Evolutionary conservation across 2,113 vertebrate species (phyloP).

Genomic region (Pelobates fuscus): DNA sequence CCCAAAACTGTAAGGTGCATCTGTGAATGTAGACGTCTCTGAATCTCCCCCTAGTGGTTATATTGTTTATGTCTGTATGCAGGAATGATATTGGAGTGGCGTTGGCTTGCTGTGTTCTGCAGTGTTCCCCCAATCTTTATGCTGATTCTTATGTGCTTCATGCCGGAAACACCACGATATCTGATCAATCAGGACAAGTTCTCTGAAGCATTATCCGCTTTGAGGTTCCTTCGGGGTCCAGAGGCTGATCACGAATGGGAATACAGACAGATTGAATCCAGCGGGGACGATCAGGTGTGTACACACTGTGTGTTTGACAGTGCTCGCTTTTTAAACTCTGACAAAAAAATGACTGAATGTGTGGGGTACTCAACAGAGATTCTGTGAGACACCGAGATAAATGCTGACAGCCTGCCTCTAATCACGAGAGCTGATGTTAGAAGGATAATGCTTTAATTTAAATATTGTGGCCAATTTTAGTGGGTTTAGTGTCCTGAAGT

Average conservation of each 20-base stretch:
- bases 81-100: constrained; percentile 82
- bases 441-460: too few relatives aligned
- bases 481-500: too few relatives aligned
- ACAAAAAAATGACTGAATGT: too few relatives aligned
- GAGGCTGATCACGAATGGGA: constrained; percentile 73
- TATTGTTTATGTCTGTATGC: not conserved
- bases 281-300: constrained; percentile 70
- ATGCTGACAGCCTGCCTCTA: too few relatives aligned
- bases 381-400: too few relatives aligned
- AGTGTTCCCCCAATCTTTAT: constrained; percentile 78
- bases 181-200: constrained; percentile 72
- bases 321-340: too few relatives aligned
- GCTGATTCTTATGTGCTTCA: constrained; percentile 81
- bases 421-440: too few relatives aligned
- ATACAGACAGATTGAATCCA: constrained; percentile 71
- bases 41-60: not conserved
- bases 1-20: too few relatives aligned
- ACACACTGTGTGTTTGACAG: too few relatives aligned
- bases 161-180: constrained; percentile 90
- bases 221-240: constrained; percentile 83
- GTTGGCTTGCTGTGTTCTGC: constrained; percentile 85
- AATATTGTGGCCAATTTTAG: too few relatives aligned
- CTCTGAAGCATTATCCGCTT: constrained; percentile 75
- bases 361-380: too few relatives aligned
- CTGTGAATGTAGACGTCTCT: too few relatives aligned